Conservation (phyloP, 2,113 vertebrate species). For the Lampris incognitus region DNA sequence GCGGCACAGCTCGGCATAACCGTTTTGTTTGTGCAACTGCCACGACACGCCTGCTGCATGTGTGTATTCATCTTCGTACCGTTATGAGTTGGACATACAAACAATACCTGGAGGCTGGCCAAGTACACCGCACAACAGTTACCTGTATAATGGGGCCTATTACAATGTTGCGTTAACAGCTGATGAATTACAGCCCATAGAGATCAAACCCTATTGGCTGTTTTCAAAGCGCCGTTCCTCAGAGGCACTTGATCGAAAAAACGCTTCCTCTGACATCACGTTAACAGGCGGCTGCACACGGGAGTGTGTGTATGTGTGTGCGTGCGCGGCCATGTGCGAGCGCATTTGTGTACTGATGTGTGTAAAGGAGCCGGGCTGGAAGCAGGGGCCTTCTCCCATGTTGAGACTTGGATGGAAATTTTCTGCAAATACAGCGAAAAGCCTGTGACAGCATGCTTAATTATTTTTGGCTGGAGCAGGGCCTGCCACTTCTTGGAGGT, state of each 20-base stretch:
- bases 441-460: constrained; percentile 81
- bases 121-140: constrained; percentile 14
- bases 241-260: constrained; percentile 66
- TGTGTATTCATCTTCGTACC: constrained; percentile 2
- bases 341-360: constrained; percentile 23
- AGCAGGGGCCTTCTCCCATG: constrained; percentile 80
- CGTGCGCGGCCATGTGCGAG: neutral
- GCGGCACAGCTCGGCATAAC: constrained; percentile 21
- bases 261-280: constrained; percentile 53
- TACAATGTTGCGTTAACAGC: constrained; percentile 48
- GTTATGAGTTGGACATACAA: constrained; percentile 6
- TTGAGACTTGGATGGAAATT: constrained; percentile 80
- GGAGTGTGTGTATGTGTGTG: neutral
- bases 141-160: constrained; percentile 14
- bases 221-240: constrained; percentile 54
- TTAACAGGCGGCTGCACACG: constrained; percentile 46
- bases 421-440: constrained; percentile 82
- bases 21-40: constrained; percentile 1
- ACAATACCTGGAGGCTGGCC: neutral
- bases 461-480: constrained; percentile 80
- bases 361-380: constrained; percentile 65
- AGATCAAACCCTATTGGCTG: constrained; percentile 53
- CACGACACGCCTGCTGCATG: constrained; percentile 11
- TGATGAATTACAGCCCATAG: constrained; percentile 22
- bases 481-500: constrained; percentile 70